Evolutionary conservation across 2,113 vertebrate species (phyloP), one percentile per base, ranked within the genome.

Genomic region (Suncus etruscus): DNA sequence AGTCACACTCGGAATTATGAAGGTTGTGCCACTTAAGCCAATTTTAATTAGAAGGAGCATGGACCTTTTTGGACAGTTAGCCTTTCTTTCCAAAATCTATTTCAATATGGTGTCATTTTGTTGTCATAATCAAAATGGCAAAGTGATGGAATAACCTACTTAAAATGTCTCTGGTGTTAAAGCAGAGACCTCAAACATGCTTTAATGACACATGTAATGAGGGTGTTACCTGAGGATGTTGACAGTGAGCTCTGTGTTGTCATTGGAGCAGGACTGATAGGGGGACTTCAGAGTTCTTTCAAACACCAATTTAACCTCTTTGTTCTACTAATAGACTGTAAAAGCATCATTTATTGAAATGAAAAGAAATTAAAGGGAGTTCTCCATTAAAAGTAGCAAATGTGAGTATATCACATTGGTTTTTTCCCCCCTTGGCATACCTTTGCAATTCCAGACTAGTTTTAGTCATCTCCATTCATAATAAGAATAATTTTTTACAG

Each of bases 81-180:
- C 97, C 98, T 98, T 98, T 98, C 98, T 97, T 97, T 97, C 97
- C 97, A 97, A 97, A 98, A 97, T 98, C 97, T 95, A 98, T 98
- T 98, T 98, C 97, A 98, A 98, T 97, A 98, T 97, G 98, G 97
- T 98, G 98, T 98, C 98, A 98, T 97, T 97, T 97, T 97, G 97
- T 98, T 98, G 98, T 98, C 98, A 98, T 98, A 97, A 98, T 98
- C 98, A 98, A 98, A 98, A 98, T 98, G 97, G 98, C 98, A 98
- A 98, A 97, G 97, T 98, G 98, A 98, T 98, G 97, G 98, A 98
- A 98, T 97, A 98, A 97, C 97, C 98, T 98, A 97, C 97, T 98
- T 98, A 97, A 98, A 98, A 98, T 98, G 98, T 98, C 97, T 96
- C 88, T 86, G 8, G 97, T 94, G 97, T 97, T 98, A 93, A 96